These are phyloP conservation scores for Myodes glareolus DNA, from an alignment of 2,113 vertebrate genomes.

Conservation along the genomic window DNA sequence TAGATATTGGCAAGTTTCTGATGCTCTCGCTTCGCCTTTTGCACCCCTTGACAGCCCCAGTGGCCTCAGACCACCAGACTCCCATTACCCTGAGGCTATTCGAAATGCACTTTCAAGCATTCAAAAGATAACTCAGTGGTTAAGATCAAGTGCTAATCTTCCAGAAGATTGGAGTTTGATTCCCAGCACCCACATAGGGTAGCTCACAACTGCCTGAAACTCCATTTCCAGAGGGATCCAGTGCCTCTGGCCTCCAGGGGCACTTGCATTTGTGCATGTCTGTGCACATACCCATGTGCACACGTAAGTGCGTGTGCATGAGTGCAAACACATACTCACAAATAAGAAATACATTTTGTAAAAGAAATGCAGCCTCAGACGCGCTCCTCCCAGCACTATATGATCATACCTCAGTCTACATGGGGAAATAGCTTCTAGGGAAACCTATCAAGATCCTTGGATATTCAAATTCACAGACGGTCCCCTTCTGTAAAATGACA, in stretches of 20 bases:
- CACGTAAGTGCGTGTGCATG: no score
- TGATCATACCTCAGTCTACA: neutral
- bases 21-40: neutral
- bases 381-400: no score
- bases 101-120: neutral
- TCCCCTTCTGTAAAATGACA: neutral
- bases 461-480: neutral
- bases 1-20: neutral
- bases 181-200: neutral
- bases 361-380: neutral
- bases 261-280: neutral
- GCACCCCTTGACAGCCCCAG: neutral
- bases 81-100: neutral
- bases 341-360: neutral
- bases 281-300: neutral
- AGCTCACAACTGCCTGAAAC: neutral
- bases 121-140: neutral
- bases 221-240: neutral
- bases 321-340: neutral
- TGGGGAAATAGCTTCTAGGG: neutral
- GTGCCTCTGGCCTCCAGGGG: neutral
- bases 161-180: neutral
- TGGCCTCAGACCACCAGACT: neutral
- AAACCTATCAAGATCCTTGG: neutral
- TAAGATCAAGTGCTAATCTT: neutral